Evolutionary conservation across 2,888 invertebrate genomes (phyloP), one percentile per base, ranked within the genome.

Genomic region (Mylabris sibirica): DNA sequence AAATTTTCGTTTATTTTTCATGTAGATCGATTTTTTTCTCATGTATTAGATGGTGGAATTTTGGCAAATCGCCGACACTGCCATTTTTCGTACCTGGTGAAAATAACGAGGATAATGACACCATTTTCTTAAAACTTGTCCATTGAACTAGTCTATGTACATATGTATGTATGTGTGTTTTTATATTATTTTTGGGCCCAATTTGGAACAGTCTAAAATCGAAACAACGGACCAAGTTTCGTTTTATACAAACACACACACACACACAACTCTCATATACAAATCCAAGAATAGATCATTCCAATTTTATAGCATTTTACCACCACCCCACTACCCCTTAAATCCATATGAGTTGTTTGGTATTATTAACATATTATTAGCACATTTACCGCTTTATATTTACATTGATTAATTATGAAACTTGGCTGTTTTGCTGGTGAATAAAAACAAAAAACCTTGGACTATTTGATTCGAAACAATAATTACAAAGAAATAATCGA

Each of bases 41-140:
- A 6, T n/a, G 0, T 57, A 24, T 26, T 57, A 6, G 14, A 2
- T 57, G 14, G 26, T 24, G 57, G 24, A 57, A 26, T 57, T 57
- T 57, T 57, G 57, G 57, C 57, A 57, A n/a, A 34, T 38, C 60
- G 38, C 38, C 60, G 20, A 8, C 26, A 26, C 26, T 57, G 57
- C 57, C 24, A 57, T 57, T 57, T 57, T 57, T 57, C 57, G 26
- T 70, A 70, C 70, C 67, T 70, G 67, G 70, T 70, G 62, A 74
- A 75, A 76, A 76, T 74, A 75, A 73, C 74, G 74, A 73, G 75
- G 68, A 69, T 75, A 76, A 75, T 70, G 76, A 74, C 76, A 74
- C 66, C 72, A 66, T 71, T 70, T 74, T 75, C 75, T 68, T 74
- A 65, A 70, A 73, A 73, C 72, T 72, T 76, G 76, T 76, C 72